Evolutionary conservation across 2,113 vertebrate genomes (phyloP).

Genomic region (Grallaria varia): DNA sequence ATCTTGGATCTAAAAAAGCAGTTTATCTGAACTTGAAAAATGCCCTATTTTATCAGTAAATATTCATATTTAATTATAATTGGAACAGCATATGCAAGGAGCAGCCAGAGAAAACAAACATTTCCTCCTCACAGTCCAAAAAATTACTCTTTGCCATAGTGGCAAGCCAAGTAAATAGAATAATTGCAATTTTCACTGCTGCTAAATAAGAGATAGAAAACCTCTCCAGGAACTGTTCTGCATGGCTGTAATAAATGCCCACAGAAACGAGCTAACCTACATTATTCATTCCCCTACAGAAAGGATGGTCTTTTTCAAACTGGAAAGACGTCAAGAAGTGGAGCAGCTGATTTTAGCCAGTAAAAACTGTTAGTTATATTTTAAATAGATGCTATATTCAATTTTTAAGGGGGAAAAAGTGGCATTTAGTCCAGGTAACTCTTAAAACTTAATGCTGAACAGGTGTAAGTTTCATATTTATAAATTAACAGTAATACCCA

Average conservation of each 20-base stretch:
- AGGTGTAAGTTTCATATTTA: not conserved
- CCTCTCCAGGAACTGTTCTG: slow-evolving; percentile 6
- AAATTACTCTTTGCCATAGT: slow-evolving; percentile 17
- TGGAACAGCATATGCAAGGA: slow-evolving; percentile 31
- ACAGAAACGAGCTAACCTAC: slow-evolving; percentile 29
- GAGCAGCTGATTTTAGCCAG: not conserved
- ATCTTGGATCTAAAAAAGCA: not conserved
- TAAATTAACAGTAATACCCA: not conserved
- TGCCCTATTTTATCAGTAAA: not conserved
- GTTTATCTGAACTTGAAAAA: not conserved
- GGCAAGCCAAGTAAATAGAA: slow-evolving; percentile 44
- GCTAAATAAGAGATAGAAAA: slow-evolving; percentile 61
- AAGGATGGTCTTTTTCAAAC: not conserved
- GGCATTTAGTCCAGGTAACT: not conserved
- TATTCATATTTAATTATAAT: slow-evolving; percentile 35
- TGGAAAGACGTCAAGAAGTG: not conserved
- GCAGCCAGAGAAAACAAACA: slow-evolving; percentile 12
- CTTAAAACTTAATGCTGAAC: not conserved
- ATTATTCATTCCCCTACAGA: slow-evolving; percentile 36
- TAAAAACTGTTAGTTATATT: not conserved
- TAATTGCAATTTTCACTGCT: slow-evolving; percentile 37
- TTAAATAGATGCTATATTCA: not conserved
- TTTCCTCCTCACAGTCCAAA: slow-evolving; percentile 4
- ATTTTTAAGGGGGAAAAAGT: not conserved
- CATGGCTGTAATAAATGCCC: slow-evolving; percentile 31